Evolutionary conservation across 1,140 invertebrate genomes (phyloP), one percentile per base, ranked within the genome.

Genomic region (Drosophila saltans): DNA sequence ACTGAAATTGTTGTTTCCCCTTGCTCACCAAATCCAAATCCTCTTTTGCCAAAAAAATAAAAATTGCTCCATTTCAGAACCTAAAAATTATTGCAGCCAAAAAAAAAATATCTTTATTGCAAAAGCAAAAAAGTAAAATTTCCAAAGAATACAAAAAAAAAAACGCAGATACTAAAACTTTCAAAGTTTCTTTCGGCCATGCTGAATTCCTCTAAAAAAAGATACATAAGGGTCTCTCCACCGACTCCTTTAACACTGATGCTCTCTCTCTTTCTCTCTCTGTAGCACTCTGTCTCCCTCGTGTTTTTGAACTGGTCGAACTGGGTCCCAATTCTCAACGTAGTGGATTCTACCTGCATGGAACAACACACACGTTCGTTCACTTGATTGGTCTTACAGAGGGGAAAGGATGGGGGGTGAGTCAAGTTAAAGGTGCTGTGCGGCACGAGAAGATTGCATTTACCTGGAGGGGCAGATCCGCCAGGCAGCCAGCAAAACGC

Each of bases 51-150:
- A 16, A 16, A 16, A 16, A 16, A 43, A 21, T 40, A 3, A 57
- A 67, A 88, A 89, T 89, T 89, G 81, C 84, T 89, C 80, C 84
- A 89, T 89, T 89, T 89, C 69, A 66, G 72, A 69, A 64, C 52
- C 39, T 57, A 52, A 39, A 61, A 61, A 60, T 33, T 65, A 81
- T 79, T 69, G 73, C 72, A 78, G 57, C 56, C 72, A 89, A 89
- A 52, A 26, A 8, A 52, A 52, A 52, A 52, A 89, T 89, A 89
- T 89, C 84, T 89, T 89, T 89, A 89, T 89, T 89, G 84, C 84
- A 66, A 75, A 76, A 64, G 45, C 66, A 69, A 30, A 66, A 75
- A 76, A 64, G 45, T 64, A 69, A 30, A 52, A 52, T 56, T 59
- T 74, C 28, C 61, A 79, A 75, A 28, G 52, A 75, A 58, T 30